Conservation (phyloP, 2,888 invertebrate species). For the Julus scandinavius region DNA sequence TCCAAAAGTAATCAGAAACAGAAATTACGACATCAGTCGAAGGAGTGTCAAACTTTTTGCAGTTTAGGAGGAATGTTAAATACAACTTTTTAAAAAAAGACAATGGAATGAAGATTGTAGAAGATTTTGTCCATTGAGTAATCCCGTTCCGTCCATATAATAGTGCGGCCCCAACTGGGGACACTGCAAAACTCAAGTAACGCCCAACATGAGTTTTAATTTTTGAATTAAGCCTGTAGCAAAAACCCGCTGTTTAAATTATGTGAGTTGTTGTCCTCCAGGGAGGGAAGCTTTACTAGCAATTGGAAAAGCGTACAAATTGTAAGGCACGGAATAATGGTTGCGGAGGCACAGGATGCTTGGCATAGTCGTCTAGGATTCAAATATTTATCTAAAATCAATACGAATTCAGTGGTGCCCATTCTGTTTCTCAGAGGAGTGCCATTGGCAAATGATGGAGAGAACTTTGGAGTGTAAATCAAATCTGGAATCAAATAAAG, state of each 20-base stretch:
- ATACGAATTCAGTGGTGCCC: slow-evolving; percentile 18
- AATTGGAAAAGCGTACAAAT: slow-evolving; percentile 33
- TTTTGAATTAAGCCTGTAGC: background rate
- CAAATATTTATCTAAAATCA: slow-evolving; percentile 33
- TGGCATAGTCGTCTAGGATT: background rate
- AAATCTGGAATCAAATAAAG: slow-evolving; percentile 13
- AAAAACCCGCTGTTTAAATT: background rate
- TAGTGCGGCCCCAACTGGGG: background rate
- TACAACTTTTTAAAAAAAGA: background rate
- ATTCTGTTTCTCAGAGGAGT: slow-evolving; percentile 11
- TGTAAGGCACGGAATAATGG: background rate
- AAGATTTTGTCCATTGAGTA: background rate
- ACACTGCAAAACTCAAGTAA: background rate
- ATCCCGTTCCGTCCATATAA: background rate
- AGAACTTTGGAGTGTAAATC: background rate
- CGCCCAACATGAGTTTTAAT: slow-evolving; percentile 9
- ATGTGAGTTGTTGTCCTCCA: slow-evolving; percentile 27
- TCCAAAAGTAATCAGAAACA: too few species aligned
- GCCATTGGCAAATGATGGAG: slow-evolving; percentile 21
- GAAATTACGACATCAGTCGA: too few species aligned
- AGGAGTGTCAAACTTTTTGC: too few species aligned
- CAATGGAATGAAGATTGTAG: background rate
- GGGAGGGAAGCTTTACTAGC: slow-evolving; percentile 14
- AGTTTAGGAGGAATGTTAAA: too few species aligned
- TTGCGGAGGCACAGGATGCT: slow-evolving; percentile 3